phyloP scores from a whole-genome alignment of 2,888 invertebrate genomes.

The Callyntrura sp. region DNA sequence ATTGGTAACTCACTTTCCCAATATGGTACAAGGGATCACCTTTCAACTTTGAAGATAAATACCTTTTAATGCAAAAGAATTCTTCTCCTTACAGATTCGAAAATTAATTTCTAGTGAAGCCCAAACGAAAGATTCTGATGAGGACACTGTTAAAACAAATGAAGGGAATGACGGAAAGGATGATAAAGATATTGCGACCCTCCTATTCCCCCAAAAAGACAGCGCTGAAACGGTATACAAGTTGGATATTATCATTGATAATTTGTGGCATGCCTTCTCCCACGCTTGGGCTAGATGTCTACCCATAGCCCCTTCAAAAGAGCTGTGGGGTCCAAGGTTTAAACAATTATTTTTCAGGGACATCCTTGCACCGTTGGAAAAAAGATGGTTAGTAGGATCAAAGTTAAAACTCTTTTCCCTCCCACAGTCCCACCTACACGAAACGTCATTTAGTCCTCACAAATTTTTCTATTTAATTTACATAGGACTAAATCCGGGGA shows the following conservation, averaged over 20 bases:
- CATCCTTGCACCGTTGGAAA: constrained; percentile 51
- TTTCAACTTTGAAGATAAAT: too few relatives aligned
- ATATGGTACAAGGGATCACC: background rate
- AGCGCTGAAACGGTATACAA: background rate
- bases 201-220: constrained; percentile 20
- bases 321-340: constrained; percentile 61
- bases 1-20: background rate
- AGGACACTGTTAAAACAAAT: background rate
- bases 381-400: constrained; percentile 33
- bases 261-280: constrained; percentile 58
- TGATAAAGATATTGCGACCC: background rate
- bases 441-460: too few relatives aligned
- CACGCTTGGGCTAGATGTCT: constrained; percentile 57
- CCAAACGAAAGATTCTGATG: background rate
- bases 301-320: constrained; percentile 23
- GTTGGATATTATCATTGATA: constrained; percentile 57
- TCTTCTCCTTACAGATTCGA: background rate
- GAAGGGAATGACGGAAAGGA: background rate
- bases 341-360: constrained; percentile 61
- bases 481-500: constrained; percentile 51
- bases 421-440: too few relatives aligned
- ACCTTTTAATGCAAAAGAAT: too few relatives aligned
- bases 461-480: too few relatives aligned
- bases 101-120: background rate
- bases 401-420: too few relatives aligned